These are phyloP conservation scores for Enteromius paludinosus DNA, from an alignment of 2,797 vertebrate genomes.

Conservation along the genomic window DNA sequence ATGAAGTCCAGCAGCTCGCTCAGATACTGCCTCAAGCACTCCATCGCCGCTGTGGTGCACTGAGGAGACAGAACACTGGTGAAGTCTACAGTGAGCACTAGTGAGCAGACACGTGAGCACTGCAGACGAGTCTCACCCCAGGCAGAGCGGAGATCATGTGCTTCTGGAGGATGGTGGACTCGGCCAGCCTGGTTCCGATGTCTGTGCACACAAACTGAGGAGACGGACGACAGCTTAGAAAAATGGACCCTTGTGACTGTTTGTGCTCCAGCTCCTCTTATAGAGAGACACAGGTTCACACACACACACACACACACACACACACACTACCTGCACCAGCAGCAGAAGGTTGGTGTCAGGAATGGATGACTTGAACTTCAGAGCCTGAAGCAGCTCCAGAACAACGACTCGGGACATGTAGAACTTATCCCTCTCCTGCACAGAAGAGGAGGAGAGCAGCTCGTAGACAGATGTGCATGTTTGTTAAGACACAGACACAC, in stretches of 20 bases:
- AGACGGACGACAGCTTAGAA: not conserved
- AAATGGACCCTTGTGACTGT: too few species aligned
- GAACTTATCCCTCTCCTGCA: conserved; percentile 97
- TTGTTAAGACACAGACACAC: not conserved
- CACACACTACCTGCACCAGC: conserved; percentile 85
- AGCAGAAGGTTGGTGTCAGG: conserved; percentile 96
- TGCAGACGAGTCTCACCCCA: conserved; percentile 81
- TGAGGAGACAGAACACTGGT: conserved; percentile 70
- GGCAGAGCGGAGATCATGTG: conserved; percentile 96
- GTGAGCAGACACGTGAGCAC: not conserved
- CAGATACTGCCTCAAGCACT: conserved; percentile 94
- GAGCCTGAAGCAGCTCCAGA: conserved; percentile 93
- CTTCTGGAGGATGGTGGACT: conserved; percentile 97
- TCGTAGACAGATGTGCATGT: not conserved
- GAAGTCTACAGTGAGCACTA: not conserved
- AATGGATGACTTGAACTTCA: conserved; percentile 96
- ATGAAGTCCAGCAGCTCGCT: conserved; percentile 97
- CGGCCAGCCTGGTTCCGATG: conserved; percentile 93
- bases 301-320: too few species aligned
- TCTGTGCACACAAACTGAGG: conserved; percentile 97
- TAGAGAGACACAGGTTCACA: too few species aligned
- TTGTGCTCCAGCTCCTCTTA: too few species aligned
- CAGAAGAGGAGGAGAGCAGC: not conserved
- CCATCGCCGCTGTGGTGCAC: conserved; percentile 98
- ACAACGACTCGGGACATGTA: conserved; percentile 97